These are phyloP conservation scores for Cyprinus carpio DNA, from an alignment of 2,113 vertebrate genomes.

Conservation along the genomic window DNA sequence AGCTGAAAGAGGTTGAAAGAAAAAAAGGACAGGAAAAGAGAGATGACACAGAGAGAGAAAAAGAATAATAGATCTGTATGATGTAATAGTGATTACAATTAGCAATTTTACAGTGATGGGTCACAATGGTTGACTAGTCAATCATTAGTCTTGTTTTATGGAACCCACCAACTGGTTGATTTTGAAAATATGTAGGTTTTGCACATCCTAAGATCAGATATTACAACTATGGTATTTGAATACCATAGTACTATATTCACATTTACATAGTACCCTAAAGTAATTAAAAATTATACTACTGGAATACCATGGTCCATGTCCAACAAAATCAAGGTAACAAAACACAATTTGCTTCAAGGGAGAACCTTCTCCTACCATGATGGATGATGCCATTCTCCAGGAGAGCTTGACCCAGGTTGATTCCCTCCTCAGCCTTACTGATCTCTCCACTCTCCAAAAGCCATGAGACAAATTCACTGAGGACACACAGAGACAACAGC, in stretches of 20 bases:
- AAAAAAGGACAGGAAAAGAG: neutral
- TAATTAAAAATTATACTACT: neutral
- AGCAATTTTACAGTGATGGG: neutral
- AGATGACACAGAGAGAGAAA: neutral
- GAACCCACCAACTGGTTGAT: neutral
- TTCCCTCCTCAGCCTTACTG: slow-evolving; percentile 94
- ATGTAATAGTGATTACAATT: neutral
- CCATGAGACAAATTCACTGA: slow-evolving; percentile 96
- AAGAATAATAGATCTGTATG: neutral
- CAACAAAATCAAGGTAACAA: neutral
- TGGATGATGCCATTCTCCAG: slow-evolving; percentile 98
- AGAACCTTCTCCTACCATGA: slow-evolving; percentile 82
- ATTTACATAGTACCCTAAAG: neutral
- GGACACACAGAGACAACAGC: slow-evolving; percentile 33
- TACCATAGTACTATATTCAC: neutral
- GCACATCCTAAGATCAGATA: neutral
- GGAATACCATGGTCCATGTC: too few relatives aligned
- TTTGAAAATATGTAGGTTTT: neutral
- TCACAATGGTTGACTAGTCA: neutral
- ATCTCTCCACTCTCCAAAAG: slow-evolving; percentile 95
- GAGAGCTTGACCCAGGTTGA: slow-evolving; percentile 95
- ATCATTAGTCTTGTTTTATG: neutral
- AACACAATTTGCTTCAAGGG: neutral
- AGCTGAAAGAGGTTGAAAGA: neutral
- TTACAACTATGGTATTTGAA: neutral